phyloP scores from a whole-genome alignment of 2,797 vertebrate genomes.

The Gallinago nigripennis region DNA sequence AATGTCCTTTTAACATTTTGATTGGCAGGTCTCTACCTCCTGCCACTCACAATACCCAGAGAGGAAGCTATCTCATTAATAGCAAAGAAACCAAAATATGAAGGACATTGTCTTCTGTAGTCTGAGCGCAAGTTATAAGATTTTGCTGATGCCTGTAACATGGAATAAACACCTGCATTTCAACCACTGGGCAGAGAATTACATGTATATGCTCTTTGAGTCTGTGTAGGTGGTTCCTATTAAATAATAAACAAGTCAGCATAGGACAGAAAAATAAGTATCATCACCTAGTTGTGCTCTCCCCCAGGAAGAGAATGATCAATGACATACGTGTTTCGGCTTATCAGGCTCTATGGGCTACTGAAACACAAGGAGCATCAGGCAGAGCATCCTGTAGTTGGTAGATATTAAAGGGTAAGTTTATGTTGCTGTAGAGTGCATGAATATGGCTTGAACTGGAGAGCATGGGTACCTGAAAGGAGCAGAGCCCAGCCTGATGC shows the following conservation, averaged over 20 bases:
- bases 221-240: neutral
- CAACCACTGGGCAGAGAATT: neutral
- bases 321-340: rapidly evolving
- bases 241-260: neutral
- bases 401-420: neutral
- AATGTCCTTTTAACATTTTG: neutral
- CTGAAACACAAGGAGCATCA: neutral
- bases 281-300: neutral
- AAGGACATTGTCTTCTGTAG: neutral
- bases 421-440: neutral
- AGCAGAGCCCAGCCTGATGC: neutral
- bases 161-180: slow-evolving; percentile 4
- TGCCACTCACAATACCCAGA: neutral
- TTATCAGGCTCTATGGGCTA: rapidly evolving
- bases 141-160: neutral
- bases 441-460: neutral
- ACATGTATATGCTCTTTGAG: rapidly evolving
- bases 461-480: neutral
- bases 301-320: neutral
- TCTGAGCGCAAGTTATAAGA: neutral
- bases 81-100: neutral
- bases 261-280: neutral
- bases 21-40: neutral
- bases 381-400: neutral
- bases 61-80: slow-evolving; percentile 5